Evolutionary conservation across 2,888 invertebrate species (phyloP).

Genomic region (Gisinianus flammeolus): DNA sequence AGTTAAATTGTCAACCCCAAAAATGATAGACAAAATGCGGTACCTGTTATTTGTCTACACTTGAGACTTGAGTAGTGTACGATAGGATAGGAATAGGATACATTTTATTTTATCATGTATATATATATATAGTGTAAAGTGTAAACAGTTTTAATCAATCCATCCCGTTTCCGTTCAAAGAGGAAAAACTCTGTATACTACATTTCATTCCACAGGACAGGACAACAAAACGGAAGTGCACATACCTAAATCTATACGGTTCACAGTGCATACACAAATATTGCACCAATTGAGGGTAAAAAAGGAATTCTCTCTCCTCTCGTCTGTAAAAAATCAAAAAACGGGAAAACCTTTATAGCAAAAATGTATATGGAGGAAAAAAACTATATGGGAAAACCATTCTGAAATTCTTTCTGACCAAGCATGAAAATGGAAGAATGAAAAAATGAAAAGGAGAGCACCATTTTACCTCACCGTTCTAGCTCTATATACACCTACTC

Average conservation of each 20-base stretch:
- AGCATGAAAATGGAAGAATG: conserved; percentile 5
- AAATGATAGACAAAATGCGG: too few relatives aligned
- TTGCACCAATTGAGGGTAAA: background rate
- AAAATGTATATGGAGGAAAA: background rate
- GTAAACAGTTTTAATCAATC: background rate
- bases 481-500: too few relatives aligned
- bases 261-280: background rate
- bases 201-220: background rate
- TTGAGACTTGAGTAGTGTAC: background rate
- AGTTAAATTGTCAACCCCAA: too few relatives aligned
- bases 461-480: too few relatives aligned
- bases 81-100: background rate
- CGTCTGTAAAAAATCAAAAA: background rate
- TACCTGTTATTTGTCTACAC: background rate
- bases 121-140: too few relatives aligned
- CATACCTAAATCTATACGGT: background rate
- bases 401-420: background rate
- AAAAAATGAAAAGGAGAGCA: background rate
- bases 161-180: background rate
- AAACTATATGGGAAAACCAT: background rate
- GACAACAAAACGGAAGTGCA: conserved; percentile 20
- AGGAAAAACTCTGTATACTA: too few relatives aligned
- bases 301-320: background rate
- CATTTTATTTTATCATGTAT: background rate
- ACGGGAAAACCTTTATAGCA: background rate